Evolutionary conservation across 2,113 vertebrate species (phyloP).

Genomic region (Rallus limicola): DNA sequence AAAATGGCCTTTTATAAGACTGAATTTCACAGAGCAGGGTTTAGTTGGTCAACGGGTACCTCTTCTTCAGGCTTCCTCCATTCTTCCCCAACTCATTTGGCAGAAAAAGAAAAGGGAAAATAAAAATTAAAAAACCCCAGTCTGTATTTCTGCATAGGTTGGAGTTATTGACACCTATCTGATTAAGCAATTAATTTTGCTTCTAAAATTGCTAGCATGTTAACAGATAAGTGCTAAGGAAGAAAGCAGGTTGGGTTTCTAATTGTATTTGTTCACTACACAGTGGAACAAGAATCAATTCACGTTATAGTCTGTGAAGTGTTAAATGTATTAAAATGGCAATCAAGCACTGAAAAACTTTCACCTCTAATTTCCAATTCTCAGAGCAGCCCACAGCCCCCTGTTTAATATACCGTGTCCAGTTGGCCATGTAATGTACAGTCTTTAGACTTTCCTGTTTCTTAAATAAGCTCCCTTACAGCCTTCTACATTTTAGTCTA

Average conservation of each 20-base stretch:
- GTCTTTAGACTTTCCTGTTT: background rate
- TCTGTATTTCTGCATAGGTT: background rate
- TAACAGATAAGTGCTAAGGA: background rate
- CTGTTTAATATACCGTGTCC: background rate
- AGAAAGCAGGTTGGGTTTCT: background rate
- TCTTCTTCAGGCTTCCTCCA: background rate
- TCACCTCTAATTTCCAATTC: background rate
- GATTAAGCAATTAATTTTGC: background rate
- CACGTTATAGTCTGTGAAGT: background rate
- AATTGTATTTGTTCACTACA: background rate
- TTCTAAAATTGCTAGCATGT: background rate
- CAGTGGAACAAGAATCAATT: background rate
- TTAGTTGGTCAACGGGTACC: background rate
- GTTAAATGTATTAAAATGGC: background rate
- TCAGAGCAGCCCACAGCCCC: background rate
- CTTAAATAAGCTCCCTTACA: background rate
- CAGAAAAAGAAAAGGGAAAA: background rate
- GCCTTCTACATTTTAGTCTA: background rate
- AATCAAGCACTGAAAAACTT: background rate
- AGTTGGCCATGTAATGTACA: background rate
- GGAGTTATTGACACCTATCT: background rate
- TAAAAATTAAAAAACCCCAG: background rate
- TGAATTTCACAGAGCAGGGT: background rate
- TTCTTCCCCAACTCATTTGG: background rate
- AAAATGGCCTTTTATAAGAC: background rate